Percentiles rank a stretch among this genome's conserved stretches.
Evolutionary conservation across 2,888 invertebrate species (phyloP).

Genomic region (Carcina quercana): DNA sequence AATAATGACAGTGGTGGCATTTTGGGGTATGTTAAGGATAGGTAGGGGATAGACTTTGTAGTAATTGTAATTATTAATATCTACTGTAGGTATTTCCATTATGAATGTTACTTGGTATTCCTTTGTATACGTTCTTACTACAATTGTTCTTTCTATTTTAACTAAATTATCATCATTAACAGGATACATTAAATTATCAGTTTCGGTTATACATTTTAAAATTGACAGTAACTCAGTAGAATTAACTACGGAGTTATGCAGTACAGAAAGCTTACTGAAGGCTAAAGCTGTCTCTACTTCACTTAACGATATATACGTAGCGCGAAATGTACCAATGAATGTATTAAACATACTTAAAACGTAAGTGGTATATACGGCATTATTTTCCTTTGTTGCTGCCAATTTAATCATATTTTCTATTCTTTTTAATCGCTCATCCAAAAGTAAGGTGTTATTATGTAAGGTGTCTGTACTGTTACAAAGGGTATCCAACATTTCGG

Average conservation of each 20-base stretch:
- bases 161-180: background rate
- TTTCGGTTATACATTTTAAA: background rate
- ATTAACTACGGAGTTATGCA: constrained; percentile 7
- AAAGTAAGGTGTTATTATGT: background rate
- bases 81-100: constrained; percentile 1
- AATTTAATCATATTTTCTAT: background rate
- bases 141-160: background rate
- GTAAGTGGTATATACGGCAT: background rate
- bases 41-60: background rate
- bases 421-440: background rate
- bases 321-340: constrained; percentile 4
- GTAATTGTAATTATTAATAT: background rate
- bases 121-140: constrained; percentile 1
- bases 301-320: background rate
- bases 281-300: constrained; percentile 5
- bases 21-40: background rate
- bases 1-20: background rate
- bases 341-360: constrained; percentile 1
- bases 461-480: background rate
- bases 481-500: background rate
- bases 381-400: background rate
- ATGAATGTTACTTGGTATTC: background rate
- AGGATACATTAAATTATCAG: background rate
- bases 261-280: constrained; percentile 3
- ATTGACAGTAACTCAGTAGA: background rate